phyloP scores from a whole-genome alignment of 2,113 vertebrate genomes.

The Pyxicephalus adspersus region DNA sequence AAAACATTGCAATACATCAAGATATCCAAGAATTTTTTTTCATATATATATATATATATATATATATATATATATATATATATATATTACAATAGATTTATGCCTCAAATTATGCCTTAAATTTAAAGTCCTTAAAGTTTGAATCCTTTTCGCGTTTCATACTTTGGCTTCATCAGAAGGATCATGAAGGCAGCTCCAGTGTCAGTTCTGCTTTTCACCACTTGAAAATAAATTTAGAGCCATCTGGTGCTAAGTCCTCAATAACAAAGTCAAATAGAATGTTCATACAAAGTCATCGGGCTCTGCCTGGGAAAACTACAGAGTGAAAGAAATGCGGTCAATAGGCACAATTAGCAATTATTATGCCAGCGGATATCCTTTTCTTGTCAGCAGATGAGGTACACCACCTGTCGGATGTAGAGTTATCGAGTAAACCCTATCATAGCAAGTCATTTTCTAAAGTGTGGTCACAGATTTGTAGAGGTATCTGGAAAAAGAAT shows the following conservation, averaged over 20 bases:
- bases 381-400: neutral
- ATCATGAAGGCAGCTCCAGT: neutral
- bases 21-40: too few species aligned
- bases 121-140: too few species aligned
- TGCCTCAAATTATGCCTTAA: too few species aligned
- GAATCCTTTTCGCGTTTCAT: too few species aligned
- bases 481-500: too few species aligned
- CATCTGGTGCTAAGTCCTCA: conserved; percentile 34
- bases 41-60: too few species aligned
- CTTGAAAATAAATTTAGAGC: conserved; percentile 25
- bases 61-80: too few species aligned
- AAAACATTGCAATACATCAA: too few species aligned
- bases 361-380: conserved; percentile 26
- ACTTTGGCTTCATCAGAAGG: too few species aligned
- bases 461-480: too few species aligned
- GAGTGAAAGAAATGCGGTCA: conserved; percentile 7
- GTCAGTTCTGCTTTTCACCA: neutral
- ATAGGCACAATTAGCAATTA: conserved; percentile 41
- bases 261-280: neutral
- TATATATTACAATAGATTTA: too few species aligned
- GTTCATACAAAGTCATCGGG: neutral
- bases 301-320: conserved; percentile 8
- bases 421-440: neutral
- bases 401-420: conserved; percentile 21
- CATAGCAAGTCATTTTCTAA: too few species aligned